phyloP scores from a whole-genome alignment of 2,797 vertebrate species.

The Bovichtus diacanthus region DNA sequence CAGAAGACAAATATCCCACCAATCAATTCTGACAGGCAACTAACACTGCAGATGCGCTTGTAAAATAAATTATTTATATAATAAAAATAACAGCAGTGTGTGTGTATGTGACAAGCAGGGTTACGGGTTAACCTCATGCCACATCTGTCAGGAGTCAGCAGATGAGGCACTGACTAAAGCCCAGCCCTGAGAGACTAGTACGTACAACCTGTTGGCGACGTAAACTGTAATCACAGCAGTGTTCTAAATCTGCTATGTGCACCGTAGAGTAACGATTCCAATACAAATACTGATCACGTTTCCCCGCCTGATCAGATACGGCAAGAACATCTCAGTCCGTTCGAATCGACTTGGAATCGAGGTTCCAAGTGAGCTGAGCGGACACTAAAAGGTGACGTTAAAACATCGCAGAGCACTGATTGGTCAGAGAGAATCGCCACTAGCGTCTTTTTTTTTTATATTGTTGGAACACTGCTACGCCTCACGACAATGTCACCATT shows the following conservation, averaged over 20 bases:
- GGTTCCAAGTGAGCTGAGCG: too few species aligned
- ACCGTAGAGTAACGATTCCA: not conserved
- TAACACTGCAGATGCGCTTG: conserved; percentile 19
- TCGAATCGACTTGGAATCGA: too few species aligned
- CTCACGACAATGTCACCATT: too few species aligned
- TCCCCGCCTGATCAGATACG: not conserved
- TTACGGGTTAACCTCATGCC: conserved; percentile 7
- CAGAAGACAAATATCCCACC: conserved; percentile 27
- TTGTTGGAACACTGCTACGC: too few species aligned
- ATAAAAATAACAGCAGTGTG: conserved; percentile 20
- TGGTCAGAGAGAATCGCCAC: too few species aligned
- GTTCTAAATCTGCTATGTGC: not conserved
- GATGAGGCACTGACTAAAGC: not conserved
- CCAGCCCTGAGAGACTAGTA: not conserved
- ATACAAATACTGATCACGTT: not conserved
- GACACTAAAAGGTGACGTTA: too few species aligned
- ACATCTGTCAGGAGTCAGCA: conserved; percentile 1
- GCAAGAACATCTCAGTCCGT: not conserved
- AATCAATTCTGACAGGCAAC: conserved; percentile 42
- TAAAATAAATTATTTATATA: conserved; percentile 23
- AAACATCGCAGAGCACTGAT: too few species aligned
- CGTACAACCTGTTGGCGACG: not conserved
- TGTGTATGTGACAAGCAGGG: conserved; percentile 15
- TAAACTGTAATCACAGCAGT: not conserved
- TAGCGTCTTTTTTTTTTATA: too few species aligned